phyloP scores from a whole-genome alignment of 2,113 vertebrate species.

The Aspidoscelis tigris region DNA sequence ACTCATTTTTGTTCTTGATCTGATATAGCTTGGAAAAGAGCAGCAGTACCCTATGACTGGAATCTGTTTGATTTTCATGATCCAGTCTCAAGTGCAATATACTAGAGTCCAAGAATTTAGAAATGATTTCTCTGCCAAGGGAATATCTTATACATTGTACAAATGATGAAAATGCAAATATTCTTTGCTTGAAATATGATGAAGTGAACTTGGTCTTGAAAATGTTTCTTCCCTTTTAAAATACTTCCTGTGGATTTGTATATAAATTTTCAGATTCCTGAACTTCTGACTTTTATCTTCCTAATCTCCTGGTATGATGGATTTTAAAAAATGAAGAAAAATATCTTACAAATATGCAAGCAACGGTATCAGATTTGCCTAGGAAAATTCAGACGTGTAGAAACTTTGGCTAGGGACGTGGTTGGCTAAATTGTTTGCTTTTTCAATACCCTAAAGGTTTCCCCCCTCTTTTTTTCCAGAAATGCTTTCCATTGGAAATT shows the following conservation, averaged over 20 bases:
- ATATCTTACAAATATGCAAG: slow-evolving; percentile 13
- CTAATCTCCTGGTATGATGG: neutral
- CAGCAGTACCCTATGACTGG: neutral
- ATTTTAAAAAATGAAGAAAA: slow-evolving; percentile 22
- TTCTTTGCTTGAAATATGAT: slow-evolving; percentile 10
- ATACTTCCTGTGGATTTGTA: neutral
- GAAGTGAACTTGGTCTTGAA: neutral
- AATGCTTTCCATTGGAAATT: slow-evolving; percentile 14
- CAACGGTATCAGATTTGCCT: slow-evolving; percentile 12
- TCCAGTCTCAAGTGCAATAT: neutral
- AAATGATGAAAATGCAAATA: slow-evolving; percentile 9
- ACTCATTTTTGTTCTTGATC: neutral
- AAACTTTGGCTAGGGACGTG: slow-evolving; percentile 14
- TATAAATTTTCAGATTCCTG: neutral
- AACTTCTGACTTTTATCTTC: neutral
- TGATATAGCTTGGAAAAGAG: neutral
- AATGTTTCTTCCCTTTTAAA: neutral
- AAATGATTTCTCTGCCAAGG: neutral
- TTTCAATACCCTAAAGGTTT: neutral
- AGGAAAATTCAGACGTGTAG: slow-evolving; percentile 17
- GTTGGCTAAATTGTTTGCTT: slow-evolving; percentile 21
- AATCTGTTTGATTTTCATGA: neutral
- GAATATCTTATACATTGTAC: slow-evolving; percentile 8
- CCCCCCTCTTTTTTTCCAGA: neutral
- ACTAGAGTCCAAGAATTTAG: neutral